Percentiles rank a stretch among this genome's conserved stretches.
These are phyloP conservation scores for Megaleporinus macrocephalus DNA, from an alignment of 2,113 vertebrate genomes.

Conservation along the genomic window DNA sequence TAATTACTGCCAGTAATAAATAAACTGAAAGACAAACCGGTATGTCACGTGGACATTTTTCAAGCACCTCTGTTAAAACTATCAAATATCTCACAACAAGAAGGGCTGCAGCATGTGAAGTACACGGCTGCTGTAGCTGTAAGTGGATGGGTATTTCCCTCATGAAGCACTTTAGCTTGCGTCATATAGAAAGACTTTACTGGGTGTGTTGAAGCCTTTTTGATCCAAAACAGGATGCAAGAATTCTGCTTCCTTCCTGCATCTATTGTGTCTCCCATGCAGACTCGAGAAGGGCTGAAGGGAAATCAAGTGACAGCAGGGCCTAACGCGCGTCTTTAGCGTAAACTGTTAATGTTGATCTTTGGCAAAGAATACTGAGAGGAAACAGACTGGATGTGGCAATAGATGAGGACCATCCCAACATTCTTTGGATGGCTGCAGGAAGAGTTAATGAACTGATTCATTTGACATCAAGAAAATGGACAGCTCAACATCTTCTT, in stretches of 20 bases:
- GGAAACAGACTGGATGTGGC: background rate
- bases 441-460: background rate
- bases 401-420: conserved; percentile 9
- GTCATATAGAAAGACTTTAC: background rate
- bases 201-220: conserved; percentile 20
- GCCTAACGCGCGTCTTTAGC: background rate
- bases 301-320: conserved; percentile 15
- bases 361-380: background rate
- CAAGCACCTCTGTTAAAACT: too few species aligned
- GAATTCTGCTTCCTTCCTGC: conserved; percentile 66
- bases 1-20: too few species aligned
- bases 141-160: background rate
- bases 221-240: conserved; percentile 69
- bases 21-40: too few species aligned
- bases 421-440: background rate
- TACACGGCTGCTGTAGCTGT: background rate
- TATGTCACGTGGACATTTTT: too few species aligned
- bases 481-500: background rate
- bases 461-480: background rate
- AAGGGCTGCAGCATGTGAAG: too few species aligned
- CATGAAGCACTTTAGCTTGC: background rate
- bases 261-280: conserved; percentile 61
- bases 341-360: background rate
- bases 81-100: too few species aligned
- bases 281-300: background rate